These are phyloP conservation scores for Sigmodon hispidus DNA, from an alignment of 2,113 vertebrate species.

Conservation along the genomic window DNA sequence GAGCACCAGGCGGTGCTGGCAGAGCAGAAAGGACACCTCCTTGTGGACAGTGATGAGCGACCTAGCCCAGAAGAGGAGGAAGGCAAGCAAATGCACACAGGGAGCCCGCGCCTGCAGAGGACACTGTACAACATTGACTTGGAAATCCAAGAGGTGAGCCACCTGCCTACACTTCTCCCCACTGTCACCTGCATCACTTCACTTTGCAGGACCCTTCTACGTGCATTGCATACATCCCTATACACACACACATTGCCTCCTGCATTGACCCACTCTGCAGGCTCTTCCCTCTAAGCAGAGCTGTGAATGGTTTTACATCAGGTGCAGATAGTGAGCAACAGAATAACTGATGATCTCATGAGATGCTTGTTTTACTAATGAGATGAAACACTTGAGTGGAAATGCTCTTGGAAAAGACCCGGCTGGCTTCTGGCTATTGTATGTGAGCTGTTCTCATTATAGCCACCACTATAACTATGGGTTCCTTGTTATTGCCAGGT, in stretches of 20 bases:
- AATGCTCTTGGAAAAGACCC: too few species aligned
- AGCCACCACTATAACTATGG: background rate
- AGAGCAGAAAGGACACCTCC: slow-evolving; percentile 91
- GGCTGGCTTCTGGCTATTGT: background rate
- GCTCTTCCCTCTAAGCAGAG: background rate
- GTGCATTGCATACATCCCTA: too few species aligned
- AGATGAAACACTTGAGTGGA: slow-evolving; percentile 12
- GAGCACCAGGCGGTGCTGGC: slow-evolving; percentile 88
- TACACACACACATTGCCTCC: background rate
- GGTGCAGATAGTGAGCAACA: background rate
- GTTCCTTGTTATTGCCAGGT: background rate
- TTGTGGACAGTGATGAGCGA: slow-evolving; percentile 88
- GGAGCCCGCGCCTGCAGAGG: slow-evolving; percentile 89
- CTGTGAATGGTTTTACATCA: background rate
- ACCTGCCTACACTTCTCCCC: rapidly evolving
- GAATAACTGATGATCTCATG: background rate
- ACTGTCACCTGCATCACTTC: rapidly evolving
- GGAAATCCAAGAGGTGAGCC: slow-evolving; percentile 82
- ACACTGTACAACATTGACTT: slow-evolving; percentile 92
- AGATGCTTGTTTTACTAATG: slow-evolving; percentile 25
- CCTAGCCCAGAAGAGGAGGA: slow-evolving; percentile 90
- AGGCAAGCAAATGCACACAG: slow-evolving; percentile 83
- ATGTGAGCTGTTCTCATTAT: background rate
- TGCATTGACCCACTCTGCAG: rapidly evolving
- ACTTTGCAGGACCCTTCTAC: background rate